phyloP scores from a whole-genome alignment of 2,113 vertebrate genomes.

The Drymodes brunneopygia region DNA sequence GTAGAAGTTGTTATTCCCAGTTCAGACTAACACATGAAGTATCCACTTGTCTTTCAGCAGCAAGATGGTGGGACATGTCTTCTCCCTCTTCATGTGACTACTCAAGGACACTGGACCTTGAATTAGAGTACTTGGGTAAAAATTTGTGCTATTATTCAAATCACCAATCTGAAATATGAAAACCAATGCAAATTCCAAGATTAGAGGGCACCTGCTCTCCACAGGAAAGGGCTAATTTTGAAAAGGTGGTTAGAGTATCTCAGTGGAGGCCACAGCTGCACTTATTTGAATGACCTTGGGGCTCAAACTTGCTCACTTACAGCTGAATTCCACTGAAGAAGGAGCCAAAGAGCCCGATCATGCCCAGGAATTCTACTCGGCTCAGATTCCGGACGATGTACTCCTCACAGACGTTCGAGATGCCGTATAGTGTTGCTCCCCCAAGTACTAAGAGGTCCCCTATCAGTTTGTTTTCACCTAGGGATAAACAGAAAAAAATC shows the following conservation, averaged over 20 bases:
- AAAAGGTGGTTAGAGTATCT: neutral
- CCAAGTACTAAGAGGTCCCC: conserved; percentile 91
- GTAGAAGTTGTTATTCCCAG: neutral
- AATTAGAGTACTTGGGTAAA: neutral
- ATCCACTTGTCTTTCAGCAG: neutral
- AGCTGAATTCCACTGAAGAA: conserved; percentile 97
- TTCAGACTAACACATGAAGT: neutral
- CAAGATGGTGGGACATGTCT: neutral
- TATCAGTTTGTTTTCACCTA: conserved; percentile 91
- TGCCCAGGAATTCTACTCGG: conserved; percentile 91
- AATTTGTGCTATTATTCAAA: neutral
- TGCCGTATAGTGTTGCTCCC: conserved; percentile 87
- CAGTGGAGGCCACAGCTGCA: neutral
- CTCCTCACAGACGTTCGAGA: conserved; percentile 93
- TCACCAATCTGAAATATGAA: neutral
- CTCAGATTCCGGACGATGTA: conserved; percentile 93
- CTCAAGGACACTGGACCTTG: neutral
- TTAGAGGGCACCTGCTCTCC: neutral
- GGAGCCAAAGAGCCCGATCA: conserved; percentile 95
- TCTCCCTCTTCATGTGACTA: neutral
- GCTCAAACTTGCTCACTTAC: conserved; percentile 76
- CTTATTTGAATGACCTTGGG: neutral
- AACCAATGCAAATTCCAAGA: neutral
- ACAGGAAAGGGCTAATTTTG: neutral
- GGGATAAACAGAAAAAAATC: conserved; percentile 19